Evolutionary conservation across 2,797 vertebrate genomes (phyloP), one percentile per base, ranked within the genome.

Genomic region (Xerus rutilus): DNA sequence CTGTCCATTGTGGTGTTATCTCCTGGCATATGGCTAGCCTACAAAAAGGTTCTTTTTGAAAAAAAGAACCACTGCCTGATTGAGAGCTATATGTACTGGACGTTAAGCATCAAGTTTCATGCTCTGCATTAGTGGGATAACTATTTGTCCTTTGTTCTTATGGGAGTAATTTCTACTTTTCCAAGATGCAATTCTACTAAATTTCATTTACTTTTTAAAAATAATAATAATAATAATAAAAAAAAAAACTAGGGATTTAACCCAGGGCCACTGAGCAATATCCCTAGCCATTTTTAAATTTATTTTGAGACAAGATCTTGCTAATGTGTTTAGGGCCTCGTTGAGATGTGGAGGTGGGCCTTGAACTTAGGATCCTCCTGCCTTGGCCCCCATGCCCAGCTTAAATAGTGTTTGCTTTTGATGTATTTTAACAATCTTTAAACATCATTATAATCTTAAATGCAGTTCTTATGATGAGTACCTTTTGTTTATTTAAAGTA

Each of bases 341-440:
- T 18, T 57, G 54, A 57, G 54, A 21, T 57, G 54, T 17, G 20
- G 54, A 21, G 7, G 54, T 7, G 21, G 54, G 54, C 54, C 54
- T 57, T 57, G 54, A 57, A 57, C 18, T 57, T 7, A 57, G 1
- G 6, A 57, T 57, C 54, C 18, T 57, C 54, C 49, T 49, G 17
- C 54, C 54, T 17, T 18, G 20, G 17, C 54, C 54, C 54, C 7
- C 14, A 17, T 15, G 20, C 54, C 20, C 54, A 57, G 7, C 54
- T 30, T 90, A 90, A 91, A 72, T 91, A 97, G 57, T 86, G 62
- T 79, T 95, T 93, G 47, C 57, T 85, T 62, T 93, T 90, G 74
- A 72, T 85, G n/a, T 93, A 91, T 92, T 59, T 91, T 83, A 94
- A 67, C 43, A 74, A 2, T 88, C 45, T 93, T 78, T 93, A 45